A percentile compares a stretch with the other conserved stretches of the same genome.
These are phyloP conservation scores for Liposcelis brunnea DNA, from an alignment of 2,888 invertebrate species.

Conservation along the genomic window DNA sequence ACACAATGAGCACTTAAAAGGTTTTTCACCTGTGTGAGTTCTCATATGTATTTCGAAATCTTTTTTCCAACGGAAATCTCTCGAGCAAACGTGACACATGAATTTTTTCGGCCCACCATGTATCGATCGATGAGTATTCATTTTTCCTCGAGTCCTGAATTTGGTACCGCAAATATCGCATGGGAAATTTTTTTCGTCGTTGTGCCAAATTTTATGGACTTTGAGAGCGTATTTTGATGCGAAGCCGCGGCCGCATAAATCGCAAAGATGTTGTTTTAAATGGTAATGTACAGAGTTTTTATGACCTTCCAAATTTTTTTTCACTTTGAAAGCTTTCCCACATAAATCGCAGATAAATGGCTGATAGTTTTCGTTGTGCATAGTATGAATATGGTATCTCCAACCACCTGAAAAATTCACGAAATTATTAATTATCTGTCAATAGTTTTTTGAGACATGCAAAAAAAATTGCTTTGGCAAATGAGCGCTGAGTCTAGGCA, in stretches of 20 bases:
- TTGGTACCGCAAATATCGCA: conserved; percentile 32
- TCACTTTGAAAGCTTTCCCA: conserved; percentile 33
- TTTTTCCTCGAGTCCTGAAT: conserved; percentile 32
- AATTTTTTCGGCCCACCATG: conserved; percentile 34
- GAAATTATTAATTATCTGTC: conserved; percentile 15
- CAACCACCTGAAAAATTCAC: background rate
- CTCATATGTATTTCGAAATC: conserved; percentile 8
- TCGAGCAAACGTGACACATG: conserved; percentile 29
- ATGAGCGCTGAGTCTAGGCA: no score
- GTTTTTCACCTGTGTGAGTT: conserved; percentile 6
- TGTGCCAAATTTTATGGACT: conserved; percentile 31
- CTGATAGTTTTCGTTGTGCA: conserved; percentile 30
- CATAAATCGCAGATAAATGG: conserved; percentile 32
- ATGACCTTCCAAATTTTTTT: conserved; percentile 31
- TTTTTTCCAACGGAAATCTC: conserved; percentile 8
- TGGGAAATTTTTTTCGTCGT: conserved; percentile 32
- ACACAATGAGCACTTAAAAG: background rate
- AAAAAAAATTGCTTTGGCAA: no score
- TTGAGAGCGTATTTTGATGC: conserved; percentile 32
- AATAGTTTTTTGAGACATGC: conserved; percentile 31
- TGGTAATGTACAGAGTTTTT: conserved; percentile 32
- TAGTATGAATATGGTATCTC: conserved; percentile 31
- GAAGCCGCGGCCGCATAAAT: conserved; percentile 32
- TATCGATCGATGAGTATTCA: conserved; percentile 30
- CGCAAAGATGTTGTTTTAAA: conserved; percentile 31